Percentiles rank a stretch among this genome's conserved stretches.
Conservation (phyloP, 2,888 invertebrate species). For the Xylota sylvarum region DNA sequence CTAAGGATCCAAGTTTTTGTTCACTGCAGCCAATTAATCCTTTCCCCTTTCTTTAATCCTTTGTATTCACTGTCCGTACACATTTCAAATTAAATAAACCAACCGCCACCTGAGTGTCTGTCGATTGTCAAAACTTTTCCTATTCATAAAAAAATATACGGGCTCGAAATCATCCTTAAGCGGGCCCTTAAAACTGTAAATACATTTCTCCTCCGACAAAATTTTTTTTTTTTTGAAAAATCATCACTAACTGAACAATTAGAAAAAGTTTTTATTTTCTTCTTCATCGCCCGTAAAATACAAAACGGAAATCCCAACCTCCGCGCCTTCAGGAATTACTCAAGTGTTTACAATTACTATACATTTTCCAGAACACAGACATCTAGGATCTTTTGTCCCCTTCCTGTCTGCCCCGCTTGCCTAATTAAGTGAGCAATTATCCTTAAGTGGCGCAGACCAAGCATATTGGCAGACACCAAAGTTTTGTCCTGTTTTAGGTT, state of each 20-base stretch:
- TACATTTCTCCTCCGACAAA: slow-evolving; percentile 3
- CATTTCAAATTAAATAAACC: slow-evolving; percentile 56
- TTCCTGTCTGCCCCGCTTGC: slow-evolving; percentile 3
- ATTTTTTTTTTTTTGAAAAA: no score
- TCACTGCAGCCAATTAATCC: not conserved
- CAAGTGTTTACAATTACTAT: slow-evolving; percentile 52
- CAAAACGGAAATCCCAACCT: slow-evolving; percentile 4
- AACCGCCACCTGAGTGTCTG: slow-evolving; percentile 60
- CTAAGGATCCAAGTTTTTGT: not conserved
- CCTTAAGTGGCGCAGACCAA: slow-evolving; percentile 54
- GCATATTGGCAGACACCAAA: slow-evolving; percentile 60
- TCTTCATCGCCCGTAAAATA: slow-evolving; percentile 28
- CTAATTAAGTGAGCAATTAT: slow-evolving; percentile 74
- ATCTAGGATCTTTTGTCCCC: slow-evolving; percentile 34
- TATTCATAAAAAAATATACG: not conserved
- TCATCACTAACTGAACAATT: slow-evolving; percentile 60
- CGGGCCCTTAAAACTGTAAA: slow-evolving; percentile 19
- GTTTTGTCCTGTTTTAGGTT: slow-evolving; percentile 25
- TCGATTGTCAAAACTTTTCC: slow-evolving; percentile 33
- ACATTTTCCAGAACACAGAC: slow-evolving; percentile 38
- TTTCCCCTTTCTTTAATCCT: slow-evolving; percentile 28
- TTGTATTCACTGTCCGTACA: not conserved
- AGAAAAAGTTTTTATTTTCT: slow-evolving; percentile 37
- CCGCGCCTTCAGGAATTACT: slow-evolving; percentile 23
- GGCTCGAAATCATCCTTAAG: slow-evolving; percentile 5